Evolutionary conservation across 2,797 vertebrate species (phyloP).

Genomic region (Tokudaia muenninki): DNA sequence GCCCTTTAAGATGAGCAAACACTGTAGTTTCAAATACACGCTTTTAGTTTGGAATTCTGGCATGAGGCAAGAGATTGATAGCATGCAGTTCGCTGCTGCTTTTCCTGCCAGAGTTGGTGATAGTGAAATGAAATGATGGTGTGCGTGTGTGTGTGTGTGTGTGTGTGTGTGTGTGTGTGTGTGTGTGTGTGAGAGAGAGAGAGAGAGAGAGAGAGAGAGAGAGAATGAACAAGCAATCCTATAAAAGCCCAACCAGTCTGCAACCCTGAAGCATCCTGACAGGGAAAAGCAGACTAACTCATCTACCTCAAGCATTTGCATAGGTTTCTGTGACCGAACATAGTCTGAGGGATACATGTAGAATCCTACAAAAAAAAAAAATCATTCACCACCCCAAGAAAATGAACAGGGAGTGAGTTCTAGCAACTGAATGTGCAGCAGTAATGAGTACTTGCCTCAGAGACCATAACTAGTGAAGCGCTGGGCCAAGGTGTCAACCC

Average conservation of each 20-base stretch:
- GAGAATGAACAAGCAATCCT: background rate
- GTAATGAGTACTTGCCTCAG: background rate
- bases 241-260: background rate
- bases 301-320: no score
- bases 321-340: background rate
- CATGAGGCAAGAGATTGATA: background rate
- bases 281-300: background rate
- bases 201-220: no score
- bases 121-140: background rate
- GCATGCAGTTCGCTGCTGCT: background rate
- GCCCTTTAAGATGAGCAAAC: constrained; percentile 57
- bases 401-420: background rate
- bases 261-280: background rate
- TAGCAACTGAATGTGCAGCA: background rate
- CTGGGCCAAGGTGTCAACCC: background rate
- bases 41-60: background rate
- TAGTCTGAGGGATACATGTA: background rate
- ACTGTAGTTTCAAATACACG: constrained; percentile 2
- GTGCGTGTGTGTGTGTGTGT: no score
- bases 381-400: background rate
- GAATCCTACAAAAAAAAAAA: background rate
- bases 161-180: background rate
- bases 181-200: background rate
- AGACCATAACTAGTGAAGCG: background rate
- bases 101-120: background rate